Evolutionary conservation across 2,113 vertebrate genomes (phyloP).

Genomic region (Dromiciops gliroides): DNA sequence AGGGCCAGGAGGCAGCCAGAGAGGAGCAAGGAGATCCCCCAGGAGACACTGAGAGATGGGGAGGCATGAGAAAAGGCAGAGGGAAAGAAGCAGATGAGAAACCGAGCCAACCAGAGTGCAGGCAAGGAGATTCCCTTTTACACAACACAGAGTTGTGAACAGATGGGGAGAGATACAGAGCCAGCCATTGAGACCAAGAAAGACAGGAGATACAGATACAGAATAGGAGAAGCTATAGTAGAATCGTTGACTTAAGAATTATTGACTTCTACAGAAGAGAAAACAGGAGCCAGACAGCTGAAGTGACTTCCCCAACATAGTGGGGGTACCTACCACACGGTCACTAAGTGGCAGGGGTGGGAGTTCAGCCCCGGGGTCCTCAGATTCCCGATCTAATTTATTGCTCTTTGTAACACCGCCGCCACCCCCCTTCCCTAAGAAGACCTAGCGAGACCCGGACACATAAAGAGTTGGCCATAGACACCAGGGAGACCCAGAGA

Average conservation of each 20-base stretch:
- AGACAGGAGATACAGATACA: neutral
- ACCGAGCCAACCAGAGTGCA: neutral
- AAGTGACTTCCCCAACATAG: neutral
- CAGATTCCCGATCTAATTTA: neutral
- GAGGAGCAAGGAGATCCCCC: neutral
- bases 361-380: neutral
- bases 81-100: neutral
- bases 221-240: neutral
- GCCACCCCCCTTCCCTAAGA: neutral
- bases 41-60: neutral
- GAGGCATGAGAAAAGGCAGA: neutral
- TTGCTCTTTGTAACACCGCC: neutral
- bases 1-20: neutral
- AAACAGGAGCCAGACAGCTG: neutral
- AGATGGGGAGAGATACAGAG: conserved; percentile 1
- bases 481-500: neutral
- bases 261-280: neutral
- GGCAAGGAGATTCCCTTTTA: neutral
- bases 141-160: neutral
- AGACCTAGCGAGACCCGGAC: neutral
- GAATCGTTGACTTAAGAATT: neutral
- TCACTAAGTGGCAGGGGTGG: neutral
- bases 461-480: neutral
- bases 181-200: conserved; percentile 20
- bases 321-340: neutral